Evolutionary conservation across 2,888 invertebrate genomes (phyloP), one percentile per base, ranked within the genome.

Genomic region (Lithophane ornitopus): DNA sequence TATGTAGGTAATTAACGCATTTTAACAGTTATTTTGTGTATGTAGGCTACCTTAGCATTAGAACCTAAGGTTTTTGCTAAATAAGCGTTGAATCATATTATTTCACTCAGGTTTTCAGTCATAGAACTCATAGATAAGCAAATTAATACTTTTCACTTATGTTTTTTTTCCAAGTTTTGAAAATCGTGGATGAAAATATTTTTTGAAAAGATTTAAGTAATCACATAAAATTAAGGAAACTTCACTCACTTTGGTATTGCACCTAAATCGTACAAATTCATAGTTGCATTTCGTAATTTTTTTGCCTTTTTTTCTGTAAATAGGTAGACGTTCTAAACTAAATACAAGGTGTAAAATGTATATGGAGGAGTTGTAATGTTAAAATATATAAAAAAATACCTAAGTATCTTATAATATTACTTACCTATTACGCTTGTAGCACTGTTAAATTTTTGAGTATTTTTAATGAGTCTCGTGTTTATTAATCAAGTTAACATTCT

Each of bases 211-310:
- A 16, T 28, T 28, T 14, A n/a, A n/a, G n/a, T n/a, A 62, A 39
- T 70, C 69, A 67, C 67, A n/a, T 7, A 4, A 22, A 71, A 28
- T 39, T 46, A 70, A 26, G 70, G 22, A n/a, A 9, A 52, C 0
- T 26, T 49, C 19, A 39, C 16, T 39, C 12, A 41, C 22, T 49
- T 76, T 28, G 28, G 14, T 34, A 28, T 54, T 22, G 81, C 81
- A 78, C 75, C 52, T 46, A 59, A 34, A 66, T 39, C 54, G 81
- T 81, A 74, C 65, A 74, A 80, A 80, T 59, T 46, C 7, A 44
- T 34, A 28, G 19, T 16, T 26, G 34, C 34, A 44, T 63, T 71
- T 52, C 16, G 16, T 44, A 14, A 41, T 34, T 26, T 22, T 14
- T 44, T 59, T 41, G 11, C 16, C 11, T 54, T 74, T 72, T 54